A percentile compares a stretch with the other conserved stretches of the same genome.
Evolutionary conservation across 1,140 invertebrate species (phyloP).

Genomic region (Stegodyphus mimosarum): DNA sequence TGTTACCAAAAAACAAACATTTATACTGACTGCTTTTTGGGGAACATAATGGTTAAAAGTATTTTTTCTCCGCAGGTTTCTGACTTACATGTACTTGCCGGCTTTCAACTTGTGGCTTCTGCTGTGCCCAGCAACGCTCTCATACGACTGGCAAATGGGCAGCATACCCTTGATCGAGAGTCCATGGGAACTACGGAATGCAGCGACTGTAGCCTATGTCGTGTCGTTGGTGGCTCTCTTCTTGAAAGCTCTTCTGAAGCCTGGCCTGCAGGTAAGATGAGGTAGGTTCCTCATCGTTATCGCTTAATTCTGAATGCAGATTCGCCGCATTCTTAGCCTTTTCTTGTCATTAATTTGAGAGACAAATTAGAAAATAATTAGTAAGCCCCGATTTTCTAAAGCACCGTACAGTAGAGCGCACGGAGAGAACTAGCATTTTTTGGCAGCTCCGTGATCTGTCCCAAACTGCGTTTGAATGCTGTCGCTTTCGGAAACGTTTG

Average conservation of each 20-base stretch:
- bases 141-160: constrained; percentile 75
- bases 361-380: too few species aligned
- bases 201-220: constrained; percentile 58
- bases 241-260: background rate
- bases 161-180: constrained; percentile 71
- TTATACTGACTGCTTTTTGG: too few species aligned
- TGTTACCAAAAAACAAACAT: too few species aligned
- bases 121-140: constrained; percentile 70
- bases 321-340: too few species aligned
- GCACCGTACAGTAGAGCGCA: too few species aligned
- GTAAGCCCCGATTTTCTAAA: too few species aligned
- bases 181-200: constrained; percentile 69
- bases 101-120: constrained; percentile 72
- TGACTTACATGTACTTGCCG: constrained; percentile 72
- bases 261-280: constrained; percentile 54
- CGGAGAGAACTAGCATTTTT: too few species aligned
- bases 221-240: background rate
- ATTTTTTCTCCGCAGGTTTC: constrained; percentile 63
- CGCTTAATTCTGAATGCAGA: too few species aligned
- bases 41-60: background rate
- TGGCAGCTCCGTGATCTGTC: too few species aligned
- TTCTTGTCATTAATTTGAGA: too few species aligned
- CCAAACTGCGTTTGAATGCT: too few species aligned
- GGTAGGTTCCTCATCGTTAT: constrained; percentile 41
- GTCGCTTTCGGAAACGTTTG: too few species aligned